phyloP scores from a whole-genome alignment of 1,140 invertebrate genomes.

The Kradibia gibbosae region DNA sequence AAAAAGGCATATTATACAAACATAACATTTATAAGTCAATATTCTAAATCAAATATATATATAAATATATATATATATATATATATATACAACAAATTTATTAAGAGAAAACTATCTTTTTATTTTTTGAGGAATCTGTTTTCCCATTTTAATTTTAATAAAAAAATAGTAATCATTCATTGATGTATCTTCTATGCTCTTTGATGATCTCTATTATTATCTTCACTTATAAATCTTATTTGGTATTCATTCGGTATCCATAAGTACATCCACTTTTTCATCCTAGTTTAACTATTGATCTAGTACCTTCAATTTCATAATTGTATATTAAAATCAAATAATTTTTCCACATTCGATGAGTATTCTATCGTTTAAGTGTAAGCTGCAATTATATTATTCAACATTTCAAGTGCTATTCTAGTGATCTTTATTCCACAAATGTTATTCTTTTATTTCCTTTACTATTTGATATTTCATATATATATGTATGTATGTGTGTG shows the following conservation, averaged over 20 bases:
- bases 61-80: no score
- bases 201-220: slow-evolving; percentile 8
- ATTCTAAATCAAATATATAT: no score
- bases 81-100: no score
- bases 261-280: slow-evolving; percentile 4
- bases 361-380: not conserved
- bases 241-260: slow-evolving; percentile 7
- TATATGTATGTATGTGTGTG: not conserved
- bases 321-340: slow-evolving; percentile 19
- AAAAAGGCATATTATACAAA: no score
- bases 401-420: not conserved
- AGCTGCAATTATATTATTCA: not conserved
- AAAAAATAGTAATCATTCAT: not conserved
- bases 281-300: slow-evolving; percentile 8
- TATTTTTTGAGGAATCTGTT: no score
- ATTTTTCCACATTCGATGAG: not conserved
- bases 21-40: no score
- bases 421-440: not conserved
- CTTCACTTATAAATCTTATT: slow-evolving; percentile 9
- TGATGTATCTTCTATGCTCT: not conserved
- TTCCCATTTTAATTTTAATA: not conserved
- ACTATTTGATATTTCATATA: not conserved
- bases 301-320: not conserved
- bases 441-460: not conserved
- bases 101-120: no score